Conservation (phyloP, 2,797 vertebrate genomes). For the Enteromius unitaeniatus region DNA sequence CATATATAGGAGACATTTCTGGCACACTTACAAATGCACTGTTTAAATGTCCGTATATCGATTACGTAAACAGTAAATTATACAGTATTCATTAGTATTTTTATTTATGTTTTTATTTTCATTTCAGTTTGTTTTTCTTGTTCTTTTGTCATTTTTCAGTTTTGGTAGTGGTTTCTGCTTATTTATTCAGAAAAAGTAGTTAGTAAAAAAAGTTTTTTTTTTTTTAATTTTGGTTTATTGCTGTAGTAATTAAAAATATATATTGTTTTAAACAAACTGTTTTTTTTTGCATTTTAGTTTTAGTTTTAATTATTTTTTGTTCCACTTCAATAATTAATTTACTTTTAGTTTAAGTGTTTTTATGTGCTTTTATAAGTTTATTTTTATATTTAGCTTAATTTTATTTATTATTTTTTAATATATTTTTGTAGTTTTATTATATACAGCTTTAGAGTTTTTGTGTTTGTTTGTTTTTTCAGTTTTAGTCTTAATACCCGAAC, state of each 20-base stretch:
- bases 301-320: no score
- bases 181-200: not conserved
- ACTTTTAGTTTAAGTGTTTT: not conserved
- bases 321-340: not conserved
- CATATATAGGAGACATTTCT: not conserved
- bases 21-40: not conserved
- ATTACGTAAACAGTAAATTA: not conserved
- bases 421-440: not conserved
- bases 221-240: not conserved
- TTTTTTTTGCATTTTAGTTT: no score
- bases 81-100: not conserved
- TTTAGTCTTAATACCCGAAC: not conserved
- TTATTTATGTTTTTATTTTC: not conserved
- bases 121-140: not conserved
- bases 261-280: no score
- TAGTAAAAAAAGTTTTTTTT: no score
- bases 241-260: no score
- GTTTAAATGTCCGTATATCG: not conserved
- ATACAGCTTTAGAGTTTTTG: not conserved
- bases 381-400: not conserved
- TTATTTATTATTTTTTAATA: no score
- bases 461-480: not conserved
- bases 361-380: not conserved
- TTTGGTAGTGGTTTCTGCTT: not conserved
- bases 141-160: not conserved